Base-by-base conservation (phyloP, 2,888 invertebrate species). In the Busseola fusca region DNA sequence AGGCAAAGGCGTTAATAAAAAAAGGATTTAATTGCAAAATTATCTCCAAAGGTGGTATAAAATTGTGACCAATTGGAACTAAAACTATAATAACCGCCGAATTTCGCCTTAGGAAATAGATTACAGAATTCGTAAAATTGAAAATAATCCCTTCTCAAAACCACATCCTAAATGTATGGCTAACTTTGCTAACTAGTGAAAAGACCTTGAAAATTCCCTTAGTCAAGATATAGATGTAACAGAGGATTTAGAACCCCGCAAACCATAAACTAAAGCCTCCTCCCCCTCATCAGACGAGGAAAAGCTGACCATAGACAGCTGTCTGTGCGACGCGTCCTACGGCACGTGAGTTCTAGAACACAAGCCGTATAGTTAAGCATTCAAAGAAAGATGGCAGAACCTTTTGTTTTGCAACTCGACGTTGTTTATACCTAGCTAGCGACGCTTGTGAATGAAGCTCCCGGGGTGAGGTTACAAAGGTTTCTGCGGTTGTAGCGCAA, bases 271-370 rank as follows among this genome's bases (percentile, higher is more conserved):
- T n/a, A n/a, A n/a, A n/a, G n/a, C n/a, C n/a, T 10, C 21, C 18
- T 25, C 25, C 18, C 10, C 57, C 50, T 37, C 34, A 37, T 9
- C 70, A 97, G 97, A 97, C 84, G 98, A 98, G 88, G 97, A 97
- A 91, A 98, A 98, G 89, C 93, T 98, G 69, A 98, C 98, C 0
- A 97, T 97, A 77, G 98, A 98, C 92, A 98, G 98, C 66, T 98
- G 98, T 84, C 96, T 98, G 30, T 98, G 98, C 91, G 98, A 98
- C 91, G 98, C 98, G 16, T 98, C 98, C 89, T 98, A 98, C 96
- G 98, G 0, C 98, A 98, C 89, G 97, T 98, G 66, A 9, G 21
- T 42, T 62, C 27, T 16, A 45, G n/a, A 40, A 12, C 3, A 62
- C 9, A 6, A 34, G 18, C 25, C 18, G 5, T 50, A 45, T 37